Percentiles rank a stretch among this genome's conserved stretches.
Conservation (phyloP, 2,888 invertebrate species). For the Polydrusus pterygomalis region DNA sequence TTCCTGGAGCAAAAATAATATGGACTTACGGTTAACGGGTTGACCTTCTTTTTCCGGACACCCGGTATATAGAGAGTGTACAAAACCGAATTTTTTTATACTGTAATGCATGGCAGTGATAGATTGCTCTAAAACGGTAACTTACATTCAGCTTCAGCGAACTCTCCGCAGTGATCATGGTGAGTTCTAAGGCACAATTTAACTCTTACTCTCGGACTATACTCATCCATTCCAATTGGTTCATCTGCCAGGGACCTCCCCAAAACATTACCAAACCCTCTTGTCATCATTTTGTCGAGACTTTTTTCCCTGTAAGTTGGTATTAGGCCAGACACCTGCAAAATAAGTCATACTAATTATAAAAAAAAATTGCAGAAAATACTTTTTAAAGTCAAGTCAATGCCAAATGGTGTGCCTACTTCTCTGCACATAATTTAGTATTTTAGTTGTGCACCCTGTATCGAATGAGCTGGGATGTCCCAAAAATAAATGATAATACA, state of each 20-base stretch:
- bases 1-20: too few species aligned
- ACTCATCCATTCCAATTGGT: constrained; percentile 77
- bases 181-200: constrained; percentile 85
- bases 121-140: constrained; percentile 62
- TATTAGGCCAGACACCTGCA: constrained; percentile 78
- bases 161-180: constrained; percentile 89
- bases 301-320: constrained; percentile 83
- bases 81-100: too few species aligned
- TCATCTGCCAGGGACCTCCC: constrained; percentile 76
- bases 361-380: background rate
- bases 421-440: too few species aligned
- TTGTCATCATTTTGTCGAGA: constrained; percentile 77
- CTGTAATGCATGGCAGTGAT: too few species aligned
- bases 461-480: too few species aligned
- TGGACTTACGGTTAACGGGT: too few species aligned
- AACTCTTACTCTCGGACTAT: constrained; percentile 82
- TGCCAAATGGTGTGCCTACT: too few species aligned
- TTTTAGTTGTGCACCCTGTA: too few species aligned
- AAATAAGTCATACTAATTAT: background rate
- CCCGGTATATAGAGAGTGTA: too few species aligned
- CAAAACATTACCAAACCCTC: constrained; percentile 67
- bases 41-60: too few species aligned
- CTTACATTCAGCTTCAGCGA: constrained; percentile 89
- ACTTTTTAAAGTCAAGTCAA: too few species aligned
- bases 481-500: too few species aligned